Conservation (phyloP, 2,888 invertebrate species). For the Diploptera punctata region DNA sequence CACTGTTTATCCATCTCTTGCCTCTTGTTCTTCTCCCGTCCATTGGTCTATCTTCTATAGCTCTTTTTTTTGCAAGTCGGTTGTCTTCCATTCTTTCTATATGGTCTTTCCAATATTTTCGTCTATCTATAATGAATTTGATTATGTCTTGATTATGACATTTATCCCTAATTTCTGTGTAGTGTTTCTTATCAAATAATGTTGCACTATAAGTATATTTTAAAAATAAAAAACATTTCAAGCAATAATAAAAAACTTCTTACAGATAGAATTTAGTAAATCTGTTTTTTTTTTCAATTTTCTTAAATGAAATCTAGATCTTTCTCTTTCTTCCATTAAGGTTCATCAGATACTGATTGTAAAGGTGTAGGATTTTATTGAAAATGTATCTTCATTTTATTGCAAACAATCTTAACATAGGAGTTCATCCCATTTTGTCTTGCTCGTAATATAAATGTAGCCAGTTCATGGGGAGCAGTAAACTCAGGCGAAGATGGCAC, state of each 20-base stretch:
- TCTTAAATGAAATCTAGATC: background rate
- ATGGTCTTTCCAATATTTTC: no score
- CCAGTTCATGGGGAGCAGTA: background rate
- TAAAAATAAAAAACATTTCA: slow-evolving; percentile 7
- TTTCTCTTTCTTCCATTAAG: background rate
- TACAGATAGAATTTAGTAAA: background rate
- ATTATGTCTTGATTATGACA: no score
- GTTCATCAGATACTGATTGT: background rate
- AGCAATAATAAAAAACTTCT: background rate
- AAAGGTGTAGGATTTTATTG: background rate
- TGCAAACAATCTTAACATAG: slow-evolving; percentile 36
- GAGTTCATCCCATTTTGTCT: slow-evolving; percentile 32
- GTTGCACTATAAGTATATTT: background rate
- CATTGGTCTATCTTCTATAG: no score
- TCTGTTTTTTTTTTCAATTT: slow-evolving; percentile 1
- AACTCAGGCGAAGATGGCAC: slow-evolving; percentile 19
- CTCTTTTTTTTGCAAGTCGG: no score
- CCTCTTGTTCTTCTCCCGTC: no score
- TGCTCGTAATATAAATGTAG: slow-evolving; percentile 32
- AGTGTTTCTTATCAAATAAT: no score
- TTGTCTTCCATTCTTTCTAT: no score
- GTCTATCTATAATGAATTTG: no score
- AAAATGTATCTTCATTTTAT: slow-evolving; percentile 16
- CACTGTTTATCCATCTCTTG: no score
- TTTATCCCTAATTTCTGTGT: no score